These are phyloP conservation scores for Zingel zingel DNA, from an alignment of 2,113 vertebrate genomes.

Conservation along the genomic window DNA sequence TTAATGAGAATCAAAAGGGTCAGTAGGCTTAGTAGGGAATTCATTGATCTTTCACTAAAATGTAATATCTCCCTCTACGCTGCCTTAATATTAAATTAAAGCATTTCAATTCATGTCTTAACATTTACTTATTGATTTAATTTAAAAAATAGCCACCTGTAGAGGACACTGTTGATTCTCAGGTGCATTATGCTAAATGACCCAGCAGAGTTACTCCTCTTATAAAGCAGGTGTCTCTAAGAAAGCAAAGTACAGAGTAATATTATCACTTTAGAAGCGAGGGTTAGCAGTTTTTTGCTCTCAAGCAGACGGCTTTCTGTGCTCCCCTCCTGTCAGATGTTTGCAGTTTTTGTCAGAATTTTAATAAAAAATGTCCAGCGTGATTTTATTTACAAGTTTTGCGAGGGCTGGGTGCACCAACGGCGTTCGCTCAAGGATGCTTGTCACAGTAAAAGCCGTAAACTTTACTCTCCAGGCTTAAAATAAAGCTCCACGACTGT, in stretches of 20 bases:
- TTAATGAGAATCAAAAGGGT: slow-evolving; percentile 28
- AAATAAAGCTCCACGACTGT: background rate
- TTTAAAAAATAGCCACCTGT: slow-evolving; percentile 6
- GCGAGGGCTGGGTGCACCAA: slow-evolving; percentile 16
- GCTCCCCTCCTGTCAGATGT: slow-evolving; percentile 38
- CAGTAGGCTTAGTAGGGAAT: slow-evolving; percentile 27
- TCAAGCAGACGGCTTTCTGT: background rate
- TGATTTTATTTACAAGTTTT: slow-evolving; percentile 59
- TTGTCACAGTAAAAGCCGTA: slow-evolving; percentile 15
- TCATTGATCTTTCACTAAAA: slow-evolving; percentile 27
- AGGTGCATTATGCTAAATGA: background rate
- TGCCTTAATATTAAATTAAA: slow-evolving; percentile 16
- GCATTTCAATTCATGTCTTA: slow-evolving; percentile 30
- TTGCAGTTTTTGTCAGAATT: slow-evolving; percentile 56
- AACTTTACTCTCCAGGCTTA: slow-evolving; percentile 43
- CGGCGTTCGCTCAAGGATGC: slow-evolving; percentile 37
- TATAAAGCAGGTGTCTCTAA: background rate
- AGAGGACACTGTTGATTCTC: slow-evolving; percentile 3
- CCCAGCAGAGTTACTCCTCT: background rate
- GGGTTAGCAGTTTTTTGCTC: background rate
- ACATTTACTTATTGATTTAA: slow-evolving; percentile 31
- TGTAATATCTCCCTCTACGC: slow-evolving; percentile 4
- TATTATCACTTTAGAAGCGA: slow-evolving; percentile 31
- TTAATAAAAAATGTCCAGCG: slow-evolving; percentile 72
- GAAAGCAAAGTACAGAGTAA: slow-evolving; percentile 28